These are phyloP conservation scores for Eublepharis macularius DNA, from an alignment of 2,113 vertebrate genomes.

Conservation along the genomic window DNA sequence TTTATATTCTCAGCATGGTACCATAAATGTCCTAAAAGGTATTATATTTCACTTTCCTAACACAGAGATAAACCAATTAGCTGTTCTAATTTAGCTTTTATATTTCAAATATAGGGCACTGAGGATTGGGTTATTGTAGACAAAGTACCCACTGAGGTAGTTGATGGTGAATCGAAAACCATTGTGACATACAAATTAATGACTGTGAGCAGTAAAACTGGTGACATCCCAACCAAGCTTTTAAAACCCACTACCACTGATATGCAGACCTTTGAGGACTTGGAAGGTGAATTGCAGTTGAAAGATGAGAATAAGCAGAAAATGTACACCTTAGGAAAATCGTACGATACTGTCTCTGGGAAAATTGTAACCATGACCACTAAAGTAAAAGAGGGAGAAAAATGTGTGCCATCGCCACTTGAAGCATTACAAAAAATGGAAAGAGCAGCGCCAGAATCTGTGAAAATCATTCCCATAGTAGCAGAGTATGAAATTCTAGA, in stretches of 20 bases:
- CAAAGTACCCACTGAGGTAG: conserved; percentile 87
- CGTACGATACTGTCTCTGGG: conserved; percentile 84
- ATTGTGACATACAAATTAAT: conserved; percentile 81
- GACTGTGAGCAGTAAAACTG: conserved; percentile 79
- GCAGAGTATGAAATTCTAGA: conserved; percentile 83
- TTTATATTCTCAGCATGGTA: conserved; percentile 28
- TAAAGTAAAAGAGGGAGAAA: conserved; percentile 72
- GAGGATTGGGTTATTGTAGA: conserved; percentile 89
- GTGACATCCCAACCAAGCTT: conserved; percentile 73
- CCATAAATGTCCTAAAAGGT: conserved; percentile 51
- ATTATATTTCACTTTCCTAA: conserved; percentile 64
- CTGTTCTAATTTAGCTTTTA: conserved; percentile 85
- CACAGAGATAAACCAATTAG: conserved; percentile 50
- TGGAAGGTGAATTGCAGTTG: conserved; percentile 79
- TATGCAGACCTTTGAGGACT: conserved; percentile 82
- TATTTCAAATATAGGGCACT: conserved; percentile 88
- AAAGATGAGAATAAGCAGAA: conserved; percentile 82
- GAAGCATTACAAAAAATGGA: conserved; percentile 64
- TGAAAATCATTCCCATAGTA: conserved; percentile 70
- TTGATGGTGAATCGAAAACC: conserved; percentile 82
- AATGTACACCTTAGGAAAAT: conserved; percentile 83
- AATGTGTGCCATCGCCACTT: conserved; percentile 47
- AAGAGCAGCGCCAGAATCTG: conserved; percentile 55
- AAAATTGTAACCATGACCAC: conserved; percentile 84
- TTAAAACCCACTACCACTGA: conserved; percentile 72